Percentiles rank a stretch among this genome's conserved stretches.
phyloP scores from a whole-genome alignment of 2,113 vertebrate species.

The Haemorhous mexicanus region DNA sequence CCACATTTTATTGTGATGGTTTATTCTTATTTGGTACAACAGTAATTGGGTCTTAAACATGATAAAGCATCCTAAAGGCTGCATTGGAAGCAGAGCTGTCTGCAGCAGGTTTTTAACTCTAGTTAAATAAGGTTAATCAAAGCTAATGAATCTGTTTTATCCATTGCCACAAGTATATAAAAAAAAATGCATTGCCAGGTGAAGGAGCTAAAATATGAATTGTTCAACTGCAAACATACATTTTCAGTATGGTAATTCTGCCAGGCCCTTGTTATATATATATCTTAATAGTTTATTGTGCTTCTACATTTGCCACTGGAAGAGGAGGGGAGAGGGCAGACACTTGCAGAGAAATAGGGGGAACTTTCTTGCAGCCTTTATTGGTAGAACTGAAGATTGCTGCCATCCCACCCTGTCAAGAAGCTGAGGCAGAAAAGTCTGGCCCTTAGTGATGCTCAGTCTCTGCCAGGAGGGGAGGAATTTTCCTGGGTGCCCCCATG shows the following conservation, averaged over 20 bases:
- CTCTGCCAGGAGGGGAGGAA: background rate
- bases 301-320: background rate
- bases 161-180: constrained; percentile 67
- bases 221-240: constrained; percentile 47
- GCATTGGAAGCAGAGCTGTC: constrained; percentile 66
- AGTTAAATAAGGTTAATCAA: constrained; percentile 83
- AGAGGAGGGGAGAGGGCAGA: background rate
- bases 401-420: background rate
- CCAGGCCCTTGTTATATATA: background rate
- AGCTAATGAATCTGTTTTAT: constrained; percentile 81
- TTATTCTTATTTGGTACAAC: constrained; percentile 77
- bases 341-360: background rate
- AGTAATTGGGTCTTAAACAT: constrained; percentile 85
- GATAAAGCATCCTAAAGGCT: constrained; percentile 78
- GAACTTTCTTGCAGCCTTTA: background rate
- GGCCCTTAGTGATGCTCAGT: background rate
- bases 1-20: constrained; percentile 77
- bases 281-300: constrained; percentile 1
- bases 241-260: constrained; percentile 53
- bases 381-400: background rate
- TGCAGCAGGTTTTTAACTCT: constrained; percentile 76
- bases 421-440: background rate
- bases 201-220: constrained; percentile 59
- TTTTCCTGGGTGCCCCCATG: background rate
- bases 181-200: constrained; percentile 64